Percentiles rank a stretch among this genome's conserved stretches.
These are phyloP conservation scores for Thamnophis sirtalis DNA, from an alignment of 2,113 vertebrate genomes.

Conservation along the genomic window DNA sequence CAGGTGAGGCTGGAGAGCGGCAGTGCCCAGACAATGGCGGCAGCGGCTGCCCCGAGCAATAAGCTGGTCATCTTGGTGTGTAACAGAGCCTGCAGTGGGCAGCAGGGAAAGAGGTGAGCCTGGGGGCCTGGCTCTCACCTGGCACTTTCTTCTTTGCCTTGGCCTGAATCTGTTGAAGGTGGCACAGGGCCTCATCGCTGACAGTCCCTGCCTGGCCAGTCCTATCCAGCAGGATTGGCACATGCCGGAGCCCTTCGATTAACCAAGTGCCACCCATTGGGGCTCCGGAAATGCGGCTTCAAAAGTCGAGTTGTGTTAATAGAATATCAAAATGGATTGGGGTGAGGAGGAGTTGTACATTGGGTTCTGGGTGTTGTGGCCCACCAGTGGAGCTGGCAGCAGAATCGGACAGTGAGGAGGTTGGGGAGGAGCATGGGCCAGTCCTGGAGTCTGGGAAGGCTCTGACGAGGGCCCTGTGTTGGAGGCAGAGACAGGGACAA, in stretches of 20 bases:
- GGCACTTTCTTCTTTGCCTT: background rate
- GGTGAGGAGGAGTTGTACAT: background rate
- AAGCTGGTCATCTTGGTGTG: slow-evolving; percentile 93
- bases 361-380: background rate
- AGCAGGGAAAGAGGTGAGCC: slow-evolving; percentile 89
- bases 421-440: too few relatives aligned
- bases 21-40: slow-evolving; percentile 10
- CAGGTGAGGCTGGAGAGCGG: slow-evolving; percentile 70
- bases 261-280: background rate
- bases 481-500: too few relatives aligned
- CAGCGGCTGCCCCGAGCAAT: slow-evolving; percentile 60
- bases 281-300: background rate
- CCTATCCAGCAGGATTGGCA: background rate
- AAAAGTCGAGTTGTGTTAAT: background rate
- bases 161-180: background rate
- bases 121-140: background rate
- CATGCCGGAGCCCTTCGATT: too few relatives aligned
- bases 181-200: background rate
- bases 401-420: too few relatives aligned
- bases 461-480: too few relatives aligned
- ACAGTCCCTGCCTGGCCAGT: background rate
- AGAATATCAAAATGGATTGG: background rate
- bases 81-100: slow-evolving; percentile 89
- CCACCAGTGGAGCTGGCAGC: too few relatives aligned
- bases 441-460: too few relatives aligned